A percentile compares a stretch with the other conserved stretches of the same genome.
phyloP scores from a whole-genome alignment of 1,140 invertebrate genomes.

The Ericerus pela region DNA sequence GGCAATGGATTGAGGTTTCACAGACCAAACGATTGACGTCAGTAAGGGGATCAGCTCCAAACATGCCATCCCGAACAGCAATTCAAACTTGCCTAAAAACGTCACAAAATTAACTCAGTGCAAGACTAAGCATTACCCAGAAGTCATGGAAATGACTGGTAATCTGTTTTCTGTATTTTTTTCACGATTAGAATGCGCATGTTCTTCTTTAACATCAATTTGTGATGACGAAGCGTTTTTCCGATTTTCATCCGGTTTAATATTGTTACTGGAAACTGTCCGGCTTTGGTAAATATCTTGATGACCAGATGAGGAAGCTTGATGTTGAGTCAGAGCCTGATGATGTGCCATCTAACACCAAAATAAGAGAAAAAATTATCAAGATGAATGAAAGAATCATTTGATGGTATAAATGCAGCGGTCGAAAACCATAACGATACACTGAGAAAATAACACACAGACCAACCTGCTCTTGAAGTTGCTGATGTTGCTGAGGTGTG shows the following conservation, averaged over 20 bases:
- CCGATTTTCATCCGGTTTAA: background rate
- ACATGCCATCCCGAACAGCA: too few species aligned
- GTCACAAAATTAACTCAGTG: too few species aligned
- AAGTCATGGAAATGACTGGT: slow-evolving; percentile 7
- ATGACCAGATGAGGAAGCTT: slow-evolving; percentile 23
- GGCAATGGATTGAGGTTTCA: too few species aligned
- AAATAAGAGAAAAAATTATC: too few species aligned
- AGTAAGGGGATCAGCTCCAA: too few species aligned
- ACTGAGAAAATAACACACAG: background rate
- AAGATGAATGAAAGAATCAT: background rate
- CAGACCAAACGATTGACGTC: too few species aligned
- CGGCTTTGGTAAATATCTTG: slow-evolving; percentile 29
- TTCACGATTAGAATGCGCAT: background rate
- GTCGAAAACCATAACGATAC: too few species aligned
- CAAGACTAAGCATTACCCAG: too few species aligned
- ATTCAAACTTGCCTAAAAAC: too few species aligned
- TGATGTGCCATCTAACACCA: slow-evolving; percentile 29
- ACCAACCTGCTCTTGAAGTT: slow-evolving; percentile 17
- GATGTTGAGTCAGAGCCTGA: slow-evolving; percentile 20
- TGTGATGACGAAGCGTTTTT: slow-evolving; percentile 2
- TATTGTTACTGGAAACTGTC: background rate
- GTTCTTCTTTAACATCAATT: slow-evolving; percentile 11
- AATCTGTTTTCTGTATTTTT: background rate
- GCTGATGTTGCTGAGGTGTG: slow-evolving; percentile 18
- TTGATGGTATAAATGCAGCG: too few species aligned